Evolutionary conservation across 2,113 vertebrate genomes (phyloP).

Genomic region (Elanus axillaris): DNA sequence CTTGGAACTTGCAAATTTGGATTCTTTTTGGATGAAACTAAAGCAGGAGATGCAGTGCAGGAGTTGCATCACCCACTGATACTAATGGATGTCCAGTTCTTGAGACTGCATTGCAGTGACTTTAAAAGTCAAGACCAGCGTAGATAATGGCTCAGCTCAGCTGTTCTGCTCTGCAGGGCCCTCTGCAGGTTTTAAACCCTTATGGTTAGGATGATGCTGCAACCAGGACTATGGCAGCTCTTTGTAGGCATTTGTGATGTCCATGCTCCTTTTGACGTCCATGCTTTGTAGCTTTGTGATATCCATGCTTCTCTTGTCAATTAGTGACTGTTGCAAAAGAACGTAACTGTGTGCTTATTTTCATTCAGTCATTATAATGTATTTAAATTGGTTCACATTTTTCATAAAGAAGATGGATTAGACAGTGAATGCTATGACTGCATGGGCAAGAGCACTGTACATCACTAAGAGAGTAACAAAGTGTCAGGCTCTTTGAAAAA

Average conservation of each 20-base stretch:
- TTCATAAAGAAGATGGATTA: neutral
- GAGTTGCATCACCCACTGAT: neutral
- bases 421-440: neutral
- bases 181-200: neutral
- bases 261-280: neutral
- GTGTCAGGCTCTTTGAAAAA: neutral
- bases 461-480: neutral
- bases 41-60: neutral
- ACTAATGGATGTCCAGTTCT: no score
- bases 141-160: neutral
- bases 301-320: neutral
- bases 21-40: neutral
- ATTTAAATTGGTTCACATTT: neutral
- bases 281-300: neutral
- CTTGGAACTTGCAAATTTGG: neutral
- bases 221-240: neutral
- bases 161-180: neutral
- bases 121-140: neutral
- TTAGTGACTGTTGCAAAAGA: neutral
- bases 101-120: neutral
- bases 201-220: accelerated
- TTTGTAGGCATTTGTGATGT: no score
- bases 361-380: neutral
- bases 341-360: neutral
- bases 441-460: accelerated